These are phyloP conservation scores for Zophobas atratus DNA, from an alignment of 1,140 invertebrate genomes.

Conservation along the genomic window DNA sequence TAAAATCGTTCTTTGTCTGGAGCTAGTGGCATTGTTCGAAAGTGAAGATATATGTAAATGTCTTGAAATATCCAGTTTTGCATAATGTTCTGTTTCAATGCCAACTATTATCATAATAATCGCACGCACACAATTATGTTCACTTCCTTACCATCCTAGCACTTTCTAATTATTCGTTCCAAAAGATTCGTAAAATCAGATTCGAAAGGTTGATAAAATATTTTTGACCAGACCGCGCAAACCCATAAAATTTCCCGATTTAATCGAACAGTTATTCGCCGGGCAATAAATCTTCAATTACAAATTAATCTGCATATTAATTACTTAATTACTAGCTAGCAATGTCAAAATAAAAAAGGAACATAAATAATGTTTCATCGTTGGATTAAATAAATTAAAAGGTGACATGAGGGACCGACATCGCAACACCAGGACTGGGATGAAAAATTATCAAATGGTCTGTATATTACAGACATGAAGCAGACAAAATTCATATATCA, in stretches of 20 bases:
- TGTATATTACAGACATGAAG: slow-evolving; percentile 21
- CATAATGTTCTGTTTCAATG: slow-evolving; percentile 20
- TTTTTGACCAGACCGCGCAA: neutral
- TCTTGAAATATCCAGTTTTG: slow-evolving; percentile 3
- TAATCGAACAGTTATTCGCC: slow-evolving; percentile 22
- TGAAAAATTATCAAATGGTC: slow-evolving; percentile 32
- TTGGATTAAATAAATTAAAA: slow-evolving; percentile 28
- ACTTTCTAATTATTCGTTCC: neutral
- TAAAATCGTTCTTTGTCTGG: slow-evolving; percentile 9
- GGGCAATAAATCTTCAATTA: slow-evolving; percentile 45
- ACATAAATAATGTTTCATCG: slow-evolving; percentile 34
- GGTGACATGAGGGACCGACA: slow-evolving; percentile 23
- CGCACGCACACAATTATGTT: slow-evolving; percentile 19
- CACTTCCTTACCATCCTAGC: slow-evolving; percentile 7
- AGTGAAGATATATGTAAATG: slow-evolving; percentile 10
- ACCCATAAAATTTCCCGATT: neutral
- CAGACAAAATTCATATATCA: slow-evolving; percentile 54
- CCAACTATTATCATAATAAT: slow-evolving; percentile 16
- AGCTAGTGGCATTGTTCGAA: slow-evolving; percentile 19
- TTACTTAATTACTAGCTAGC: slow-evolving; percentile 46
- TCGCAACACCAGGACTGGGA: slow-evolving; percentile 28
- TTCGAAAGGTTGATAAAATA: neutral
- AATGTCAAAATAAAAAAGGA: slow-evolving; percentile 18
- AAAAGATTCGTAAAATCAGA: neutral
- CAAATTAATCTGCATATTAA: slow-evolving; percentile 46